Evolutionary conservation across 2,888 invertebrate genomes (phyloP), one percentile per base, ranked within the genome.

Genomic region (Tachystola acroxantha): DNA sequence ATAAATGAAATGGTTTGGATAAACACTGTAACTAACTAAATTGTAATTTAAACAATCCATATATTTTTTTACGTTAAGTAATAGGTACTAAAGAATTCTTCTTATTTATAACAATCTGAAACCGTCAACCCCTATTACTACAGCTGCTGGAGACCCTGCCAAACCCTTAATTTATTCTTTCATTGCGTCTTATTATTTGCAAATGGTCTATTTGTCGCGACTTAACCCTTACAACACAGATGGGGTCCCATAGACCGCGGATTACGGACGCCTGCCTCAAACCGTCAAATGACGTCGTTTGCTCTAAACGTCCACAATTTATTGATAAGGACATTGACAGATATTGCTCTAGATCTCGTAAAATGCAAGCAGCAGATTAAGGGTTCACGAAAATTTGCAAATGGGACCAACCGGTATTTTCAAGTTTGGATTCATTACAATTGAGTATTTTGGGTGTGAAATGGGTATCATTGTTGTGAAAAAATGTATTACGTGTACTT

Each of bases 181-280:
- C 82, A 82, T 73, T 79, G 84, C 82, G 78, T 81, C 84, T 86
- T 86, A 85, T 85, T 86, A 81, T 85, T 85, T 85, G 84, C 84
- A 85, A 85, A 85, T 81, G 85, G 82, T 76, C 80, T 82, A 84
- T 84, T 84, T 86, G 84, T 84, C 79, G 81, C 77, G 80, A 79
- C 79, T 82, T 82, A 85, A 85, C 85, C 84, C 85, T 84, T 84
- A 70, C 82, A 68, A 59, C 59, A 67, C 82, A 84, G 82, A 80
- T 82, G 84, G 82, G 81, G 75, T 69, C 75, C 72, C 60, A 62
- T 68, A 66, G 73, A 69, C 75, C 77, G 66, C 71, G 82, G 84
- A 82, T 84, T 81, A 82, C 71, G 48, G 40, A 50, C 55, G 64
- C 69, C 70, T 73, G 77, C 74, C 70, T 75, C 69, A 66, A 78